Evolutionary conservation across 1,140 invertebrate genomes (phyloP).

Genomic region (Drosophila funebris): DNA sequence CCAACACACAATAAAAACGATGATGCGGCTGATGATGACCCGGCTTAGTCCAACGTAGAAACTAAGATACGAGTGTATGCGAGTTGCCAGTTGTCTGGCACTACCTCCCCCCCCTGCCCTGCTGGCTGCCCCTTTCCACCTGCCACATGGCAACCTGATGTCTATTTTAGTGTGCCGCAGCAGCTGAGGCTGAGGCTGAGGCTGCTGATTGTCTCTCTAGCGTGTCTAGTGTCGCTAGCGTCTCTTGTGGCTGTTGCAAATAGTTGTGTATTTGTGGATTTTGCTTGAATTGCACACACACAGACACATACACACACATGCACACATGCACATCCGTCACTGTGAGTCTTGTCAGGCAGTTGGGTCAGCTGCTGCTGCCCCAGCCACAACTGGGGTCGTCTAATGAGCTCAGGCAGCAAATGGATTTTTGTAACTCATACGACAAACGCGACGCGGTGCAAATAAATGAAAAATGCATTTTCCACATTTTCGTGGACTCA

Average conservation of each 20-base stretch:
- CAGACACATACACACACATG: no score
- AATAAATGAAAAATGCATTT: conserved; percentile 76
- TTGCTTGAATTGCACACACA: conserved; percentile 48
- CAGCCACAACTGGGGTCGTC: conserved; percentile 21
- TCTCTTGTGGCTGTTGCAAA: conserved; percentile 1
- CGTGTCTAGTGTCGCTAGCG: neutral
- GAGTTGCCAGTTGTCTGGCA: neutral
- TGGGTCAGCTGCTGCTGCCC: conserved; percentile 28
- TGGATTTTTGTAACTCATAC: conserved; percentile 80
- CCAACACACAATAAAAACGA: conserved; percentile 79
- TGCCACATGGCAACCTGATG: conserved; percentile 64
- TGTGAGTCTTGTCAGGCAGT: conserved; percentile 6
- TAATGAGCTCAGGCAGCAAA: conserved; percentile 73
- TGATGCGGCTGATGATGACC: conserved; percentile 67
- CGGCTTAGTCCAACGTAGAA: conserved; percentile 44
- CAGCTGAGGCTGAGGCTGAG: neutral
- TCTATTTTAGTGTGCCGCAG: conserved; percentile 66
- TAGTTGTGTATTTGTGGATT: conserved; percentile 24
- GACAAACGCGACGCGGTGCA: conserved; percentile 42
- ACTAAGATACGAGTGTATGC: conserved; percentile 18
- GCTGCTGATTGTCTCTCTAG: conserved; percentile 8
- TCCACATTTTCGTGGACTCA: conserved; percentile 39
- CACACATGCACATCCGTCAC: conserved; percentile 51
- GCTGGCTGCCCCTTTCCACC: conserved; percentile 37
- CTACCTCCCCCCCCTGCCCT: neutral